Conservation (phyloP, 2,797 vertebrate genomes). For the Enteromius argenteus region DNA sequence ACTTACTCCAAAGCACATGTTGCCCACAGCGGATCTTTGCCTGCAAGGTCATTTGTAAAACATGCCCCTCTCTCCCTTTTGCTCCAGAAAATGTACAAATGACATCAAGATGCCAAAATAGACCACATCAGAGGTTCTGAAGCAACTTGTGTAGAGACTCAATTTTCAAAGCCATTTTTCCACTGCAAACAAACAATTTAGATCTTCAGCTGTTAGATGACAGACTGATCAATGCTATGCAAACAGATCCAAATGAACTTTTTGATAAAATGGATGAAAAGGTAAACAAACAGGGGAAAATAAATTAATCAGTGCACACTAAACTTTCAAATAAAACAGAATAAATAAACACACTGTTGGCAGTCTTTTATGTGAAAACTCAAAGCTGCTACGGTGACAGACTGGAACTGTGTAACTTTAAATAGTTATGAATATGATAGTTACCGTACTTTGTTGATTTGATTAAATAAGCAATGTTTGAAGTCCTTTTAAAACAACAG, state of each 20-base stretch:
- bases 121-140: conserved; percentile 1
- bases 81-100: conserved; percentile 16
- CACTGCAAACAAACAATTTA: background rate
- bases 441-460: background rate
- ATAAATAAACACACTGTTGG: background rate
- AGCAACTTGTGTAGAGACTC: background rate
- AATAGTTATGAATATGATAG: conserved; percentile 18
- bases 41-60: conserved; percentile 40
- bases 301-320: background rate
- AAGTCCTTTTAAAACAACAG: background rate
- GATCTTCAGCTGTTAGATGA: conserved; percentile 7
- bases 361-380: conserved; percentile 24
- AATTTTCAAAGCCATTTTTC: background rate
- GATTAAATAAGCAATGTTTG: background rate
- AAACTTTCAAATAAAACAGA: conserved; percentile 11
- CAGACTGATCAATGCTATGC: background rate
- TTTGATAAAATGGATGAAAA: conserved; percentile 14
- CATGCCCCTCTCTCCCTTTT: background rate
- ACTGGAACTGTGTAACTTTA: conserved; percentile 20
- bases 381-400: conserved; percentile 22
- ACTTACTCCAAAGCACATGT: conserved; percentile 9
- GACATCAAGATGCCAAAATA: conserved; percentile 15
- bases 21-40: conserved; percentile 31
- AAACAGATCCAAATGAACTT: conserved; percentile 13
- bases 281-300: conserved; percentile 15